A percentile compares a stretch with the other conserved stretches of the same genome.
phyloP scores from a whole-genome alignment of 92 coral and sea anemone genomes.

The Pocillopora meandrina region DNA sequence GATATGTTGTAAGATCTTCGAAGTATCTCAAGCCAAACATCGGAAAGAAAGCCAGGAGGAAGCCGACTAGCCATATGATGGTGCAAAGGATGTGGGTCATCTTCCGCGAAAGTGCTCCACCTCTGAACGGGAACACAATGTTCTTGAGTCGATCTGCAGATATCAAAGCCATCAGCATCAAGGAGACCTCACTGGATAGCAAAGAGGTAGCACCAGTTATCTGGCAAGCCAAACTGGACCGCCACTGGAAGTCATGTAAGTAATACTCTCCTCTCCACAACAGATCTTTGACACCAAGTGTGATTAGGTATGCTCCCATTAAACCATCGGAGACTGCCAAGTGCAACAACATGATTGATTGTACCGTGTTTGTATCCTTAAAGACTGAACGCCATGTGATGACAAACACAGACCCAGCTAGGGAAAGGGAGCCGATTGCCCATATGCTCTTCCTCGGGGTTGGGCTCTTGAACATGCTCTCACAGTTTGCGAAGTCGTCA shows the following conservation, averaged over 20 bases:
- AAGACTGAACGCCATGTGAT: constrained; percentile 69
- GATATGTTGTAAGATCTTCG: constrained; percentile 3
- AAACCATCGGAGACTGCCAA: constrained; percentile 80
- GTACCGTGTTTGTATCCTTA: constrained; percentile 45
- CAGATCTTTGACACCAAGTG: constrained; percentile 68
- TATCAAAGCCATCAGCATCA: constrained; percentile 69
- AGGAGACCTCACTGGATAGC: constrained; percentile 79
- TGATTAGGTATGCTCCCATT: constrained; percentile 73
- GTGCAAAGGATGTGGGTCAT: constrained; percentile 53
- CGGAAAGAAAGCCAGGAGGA: constrained; percentile 57
- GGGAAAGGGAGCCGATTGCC: constrained; percentile 81
- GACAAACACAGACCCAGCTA: constrained; percentile 71
- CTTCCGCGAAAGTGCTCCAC: constrained; percentile 42
- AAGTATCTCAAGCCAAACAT: constrained; percentile 59
- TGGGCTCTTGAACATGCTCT: neutral
- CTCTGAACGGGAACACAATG: constrained; percentile 65
- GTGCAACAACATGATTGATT: constrained; percentile 46
- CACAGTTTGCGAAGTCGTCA: neutral
- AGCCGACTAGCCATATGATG: constrained; percentile 60
- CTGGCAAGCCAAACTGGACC: constrained; percentile 65
- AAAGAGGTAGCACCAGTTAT: constrained; percentile 76
- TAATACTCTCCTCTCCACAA: constrained; percentile 71
- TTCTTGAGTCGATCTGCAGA: constrained; percentile 76
- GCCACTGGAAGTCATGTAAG: neutral
- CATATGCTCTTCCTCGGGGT: constrained; percentile 53